Base-by-base conservation (phyloP, 2,888 invertebrate genomes). In the Siphonodentalium dalli region DNA sequence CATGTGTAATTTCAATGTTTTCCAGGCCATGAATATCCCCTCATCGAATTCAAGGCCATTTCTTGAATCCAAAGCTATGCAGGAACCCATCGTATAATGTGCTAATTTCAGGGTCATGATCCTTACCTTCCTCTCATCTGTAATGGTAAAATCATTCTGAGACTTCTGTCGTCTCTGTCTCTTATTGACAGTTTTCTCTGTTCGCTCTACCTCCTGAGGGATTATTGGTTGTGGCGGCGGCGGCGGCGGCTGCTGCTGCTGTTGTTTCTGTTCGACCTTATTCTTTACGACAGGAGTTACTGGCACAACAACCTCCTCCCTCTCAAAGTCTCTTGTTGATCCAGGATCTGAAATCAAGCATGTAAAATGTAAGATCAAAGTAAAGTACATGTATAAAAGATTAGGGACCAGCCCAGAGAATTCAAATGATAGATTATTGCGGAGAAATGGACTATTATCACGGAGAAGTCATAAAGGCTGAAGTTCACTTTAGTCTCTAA, bases 111-210 rank as follows among this genome's bases (percentile, higher is more conserved):
- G n/a, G n/a, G n/a, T n/a, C n/a, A n/a, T n/a, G 13, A 8, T 2
- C 4, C 24, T 39, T 38, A 69, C 68, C 61, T 66, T 69, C 40
- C 70, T 66, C 48, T 77, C 76, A 42, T 78, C 77, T 59, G 71
- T 69, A n/a, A 52, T 60, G n/a, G 66, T 58, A 34, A 68, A 69
- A 38, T 71, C 68, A 45, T 66, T 66, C 37, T 61, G 63, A 31
- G 59, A 61, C 58, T 75, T 74, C 58, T 74, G 72, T 34, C 75
- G 47, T 33, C 78, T 56, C 54, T 75, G 75, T 42, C 77, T 52
- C 56, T 78, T 78, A 40, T 61, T 62, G 6, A 66, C 63, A 18
- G 68, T 38, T 54, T 65, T 63, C 61, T 69, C 59, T 49, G 63
- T 45, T 50, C 65, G 58, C 54, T 71, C 66, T 39, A 65, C 62